Evolutionary conservation across 2,888 invertebrate genomes (phyloP).

Genomic region (Leptinotarsa juncta): DNA sequence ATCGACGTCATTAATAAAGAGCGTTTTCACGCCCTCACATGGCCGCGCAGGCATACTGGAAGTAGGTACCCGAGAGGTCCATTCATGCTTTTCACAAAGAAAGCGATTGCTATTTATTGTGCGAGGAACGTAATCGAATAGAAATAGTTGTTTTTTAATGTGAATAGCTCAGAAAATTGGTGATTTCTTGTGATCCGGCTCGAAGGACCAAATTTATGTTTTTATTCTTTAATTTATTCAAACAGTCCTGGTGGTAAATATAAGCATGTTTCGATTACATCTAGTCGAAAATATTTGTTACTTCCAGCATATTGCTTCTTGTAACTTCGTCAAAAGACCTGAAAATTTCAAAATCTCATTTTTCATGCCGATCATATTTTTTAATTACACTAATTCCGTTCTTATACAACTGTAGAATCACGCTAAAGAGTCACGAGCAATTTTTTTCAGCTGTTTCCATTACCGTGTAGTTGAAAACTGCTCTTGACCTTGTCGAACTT

Average conservation of each 20-base stretch:
- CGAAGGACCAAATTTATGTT: neutral
- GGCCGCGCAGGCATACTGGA: neutral
- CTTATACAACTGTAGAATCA: neutral
- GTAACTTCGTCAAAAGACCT: too few species aligned
- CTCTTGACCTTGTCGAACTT: constrained; percentile 17
- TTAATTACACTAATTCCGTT: neutral
- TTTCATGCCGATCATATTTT: neutral
- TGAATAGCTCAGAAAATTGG: too few species aligned
- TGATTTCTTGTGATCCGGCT: neutral
- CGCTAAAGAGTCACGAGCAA: neutral
- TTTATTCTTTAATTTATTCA: neutral
- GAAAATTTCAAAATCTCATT: too few species aligned
- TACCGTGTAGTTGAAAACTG: neutral
- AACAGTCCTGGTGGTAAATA: too few species aligned
- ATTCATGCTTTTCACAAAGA: neutral
- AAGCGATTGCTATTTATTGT: neutral
- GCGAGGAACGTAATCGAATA: neutral
- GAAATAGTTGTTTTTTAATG: too few species aligned
- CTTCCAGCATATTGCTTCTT: too few species aligned
- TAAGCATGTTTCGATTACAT: too few species aligned
- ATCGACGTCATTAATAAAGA: constrained; percentile 13
- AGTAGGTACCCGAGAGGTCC: neutral
- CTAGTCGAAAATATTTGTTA: too few species aligned
- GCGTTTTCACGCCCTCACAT: neutral
- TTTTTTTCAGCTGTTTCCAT: neutral